Percentiles rank a stretch among this genome's conserved stretches.
phyloP scores from a whole-genome alignment of 2,888 invertebrate genomes.

The Serrognathus titanus region DNA sequence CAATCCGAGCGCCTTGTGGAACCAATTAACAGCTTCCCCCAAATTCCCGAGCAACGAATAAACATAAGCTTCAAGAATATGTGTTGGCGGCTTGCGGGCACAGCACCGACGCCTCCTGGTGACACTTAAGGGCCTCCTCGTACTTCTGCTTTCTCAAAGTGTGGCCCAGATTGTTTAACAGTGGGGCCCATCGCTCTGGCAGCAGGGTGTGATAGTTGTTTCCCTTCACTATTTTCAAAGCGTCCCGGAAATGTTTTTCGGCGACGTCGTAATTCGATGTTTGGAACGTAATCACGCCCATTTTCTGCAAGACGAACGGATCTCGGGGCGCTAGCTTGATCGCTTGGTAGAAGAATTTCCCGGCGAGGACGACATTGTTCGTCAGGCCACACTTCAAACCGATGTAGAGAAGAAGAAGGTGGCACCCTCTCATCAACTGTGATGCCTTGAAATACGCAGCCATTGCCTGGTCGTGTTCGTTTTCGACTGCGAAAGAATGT shows the following conservation, averaged over 20 bases:
- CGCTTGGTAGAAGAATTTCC: slow-evolving; percentile 86
- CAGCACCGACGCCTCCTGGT: slow-evolving; percentile 73
- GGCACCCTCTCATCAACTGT: slow-evolving; percentile 93
- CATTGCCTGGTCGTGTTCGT: slow-evolving; percentile 98
- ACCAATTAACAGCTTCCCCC: slow-evolving; percentile 56
- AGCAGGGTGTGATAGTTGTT: slow-evolving; percentile 54
- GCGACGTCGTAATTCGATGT: slow-evolving; percentile 74
- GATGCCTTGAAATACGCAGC: slow-evolving; percentile 98
- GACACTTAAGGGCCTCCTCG: slow-evolving; percentile 78
- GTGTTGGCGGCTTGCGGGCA: slow-evolving; percentile 72
- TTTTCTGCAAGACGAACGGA: slow-evolving; percentile 92
- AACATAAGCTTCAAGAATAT: slow-evolving; percentile 79
- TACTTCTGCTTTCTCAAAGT: slow-evolving; percentile 77
- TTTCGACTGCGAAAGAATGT: slow-evolving; percentile 95
- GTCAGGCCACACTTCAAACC: slow-evolving; percentile 95
- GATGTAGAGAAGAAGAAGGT: slow-evolving; percentile 92
- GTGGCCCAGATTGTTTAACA: slow-evolving; percentile 89
- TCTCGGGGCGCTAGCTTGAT: slow-evolving; percentile 79
- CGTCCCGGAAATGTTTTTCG: slow-evolving; percentile 68
- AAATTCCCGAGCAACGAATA: slow-evolving; percentile 74
- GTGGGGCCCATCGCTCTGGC: slow-evolving; percentile 82
- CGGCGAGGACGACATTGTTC: slow-evolving; percentile 87
- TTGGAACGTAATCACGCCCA: slow-evolving; percentile 89
- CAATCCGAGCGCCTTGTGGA: slow-evolving; percentile 84
- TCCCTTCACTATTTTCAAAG: slow-evolving; percentile 64